Base-by-base conservation (phyloP, 2,797 vertebrate species). In the Siniperca scherzeri region DNA sequence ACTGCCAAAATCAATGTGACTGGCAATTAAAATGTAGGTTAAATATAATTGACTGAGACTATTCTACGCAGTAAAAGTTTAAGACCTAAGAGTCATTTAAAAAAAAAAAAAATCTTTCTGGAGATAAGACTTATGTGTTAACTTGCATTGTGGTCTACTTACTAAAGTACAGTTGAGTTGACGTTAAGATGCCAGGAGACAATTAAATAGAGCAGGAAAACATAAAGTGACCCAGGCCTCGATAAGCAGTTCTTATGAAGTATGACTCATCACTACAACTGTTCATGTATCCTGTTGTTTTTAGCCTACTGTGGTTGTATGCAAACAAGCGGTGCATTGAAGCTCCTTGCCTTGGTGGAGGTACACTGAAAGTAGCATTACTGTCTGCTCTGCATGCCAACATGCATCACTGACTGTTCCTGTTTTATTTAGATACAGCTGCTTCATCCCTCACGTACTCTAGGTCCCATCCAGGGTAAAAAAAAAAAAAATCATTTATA, bases 341-440 rank as follows among this genome's bases (percentile, higher is more conserved):
- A 12, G 76, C 70, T 83, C 30, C 52, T 68, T 67, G 69, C 67
- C 81, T 27, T 36, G 36, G 40, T 77, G 76, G 78, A 79, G 86
- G 60, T 27, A 50, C 73, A 19, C 68, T 81, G 69, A 83, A 87
- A 89, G 81, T 56, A 65, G 67, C 73, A 57, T 74, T 79, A 36
- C 60, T 74, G 66, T 85, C 70, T 81, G 81, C 79, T 72, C 81
- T 74, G 85, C 83, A 81, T 86, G 80, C 59, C 78, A 88, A 67
- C 86, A 91, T 90, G 87, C 90, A 91, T 91, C 88, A 80, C 83
- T 86, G 88, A 84, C 78, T 92, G 84, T 82, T 84, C 53, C 88
- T 92, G 91, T 90, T 93, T 94, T 93, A 94, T 95, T 93, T 93
- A 93, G 89, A 92, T 92, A 70, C 85, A 90, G 88, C 92, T 88